Evolutionary conservation across 2,797 vertebrate genomes (phyloP), one percentile per base, ranked within the genome.

Genomic region (Masticophis lateralis): DNA sequence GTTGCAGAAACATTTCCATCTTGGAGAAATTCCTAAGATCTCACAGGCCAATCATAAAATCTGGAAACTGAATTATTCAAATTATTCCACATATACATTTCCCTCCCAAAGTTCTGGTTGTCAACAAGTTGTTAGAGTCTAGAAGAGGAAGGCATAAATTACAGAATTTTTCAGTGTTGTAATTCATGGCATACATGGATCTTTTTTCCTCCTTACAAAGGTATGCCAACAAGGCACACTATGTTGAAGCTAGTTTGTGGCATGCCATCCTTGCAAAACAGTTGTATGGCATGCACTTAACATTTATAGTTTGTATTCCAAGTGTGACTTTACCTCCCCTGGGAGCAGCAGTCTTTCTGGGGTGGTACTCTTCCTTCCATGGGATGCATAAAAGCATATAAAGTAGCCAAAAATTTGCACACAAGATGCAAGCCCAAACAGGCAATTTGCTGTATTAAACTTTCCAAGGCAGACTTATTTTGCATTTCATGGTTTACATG

Each of bases 201-300:
- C 59, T 51, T 43, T 37, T 14, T 95, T 43, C 79, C 88, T 94
- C 83, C 59, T 0, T 57, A 32, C 93, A 61, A 57, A 2, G 95
- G 97, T 95, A 96, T 95, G 96, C 96, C 88, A 90, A 0, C 93
- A 97, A 96, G 95, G 94, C 25, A 1, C 89, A 43, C 95, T 91
- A n/a, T 94, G 94, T 93, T 92, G 91, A 63, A 43, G 91, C 91
- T 92, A 10, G 92, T 92, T 94, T 1, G 55, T 0, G 91, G 93
- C 92, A 93, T 93, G 94, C 92, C 0, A 1, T 2, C 2, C 91
- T 63, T 63, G 16, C 6, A 7, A 51, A 95, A 95, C 97, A 97
- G 97, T 94, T 96, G 96, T 8, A 0, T 37, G 94, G 93, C 69
- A 93, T 90, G 88, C 89, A 96, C 63, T 59, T 88, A 91, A 22